Evolutionary conservation across 2,888 invertebrate genomes (phyloP).

Genomic region (Eupelmus urozonus): DNA sequence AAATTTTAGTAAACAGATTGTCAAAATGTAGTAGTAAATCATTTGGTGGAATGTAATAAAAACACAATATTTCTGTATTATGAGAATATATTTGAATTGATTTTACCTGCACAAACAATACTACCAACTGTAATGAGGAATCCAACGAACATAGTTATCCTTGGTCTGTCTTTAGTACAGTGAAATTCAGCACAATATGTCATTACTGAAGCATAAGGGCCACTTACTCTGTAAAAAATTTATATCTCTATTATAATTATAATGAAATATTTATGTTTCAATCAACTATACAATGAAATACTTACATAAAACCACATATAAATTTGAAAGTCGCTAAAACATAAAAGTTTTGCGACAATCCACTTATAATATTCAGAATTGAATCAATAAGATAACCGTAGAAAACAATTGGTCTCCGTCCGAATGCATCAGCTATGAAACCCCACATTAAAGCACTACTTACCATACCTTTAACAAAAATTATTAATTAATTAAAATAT

Average conservation of each 20-base stretch:
- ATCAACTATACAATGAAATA: conserved; percentile 61
- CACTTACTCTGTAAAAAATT: conserved; percentile 80
- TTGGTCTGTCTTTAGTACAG: conserved; percentile 81
- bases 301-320: conserved; percentile 86
- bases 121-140: conserved; percentile 84
- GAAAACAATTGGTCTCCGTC: conserved; percentile 83
- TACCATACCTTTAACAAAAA: conserved; percentile 83
- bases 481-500: neutral
- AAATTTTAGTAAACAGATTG: neutral
- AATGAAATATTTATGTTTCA: neutral
- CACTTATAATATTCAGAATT: conserved; percentile 81
- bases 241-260: conserved; percentile 64
- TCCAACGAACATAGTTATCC: conserved; percentile 83
- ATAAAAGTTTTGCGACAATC: conserved; percentile 83
- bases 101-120: conserved; percentile 76
- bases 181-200: conserved; percentile 87
- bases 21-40: neutral
- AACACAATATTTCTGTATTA: too few relatives aligned
- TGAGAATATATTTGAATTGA: too few relatives aligned
- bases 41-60: neutral
- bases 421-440: conserved; percentile 86
- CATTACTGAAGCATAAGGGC: conserved; percentile 86
- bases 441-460: conserved; percentile 88
- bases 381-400: conserved; percentile 83
- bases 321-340: conserved; percentile 85